Evolutionary conservation across 2,888 invertebrate genomes (phyloP).

Genomic region (Oscheius sp.): DNA sequence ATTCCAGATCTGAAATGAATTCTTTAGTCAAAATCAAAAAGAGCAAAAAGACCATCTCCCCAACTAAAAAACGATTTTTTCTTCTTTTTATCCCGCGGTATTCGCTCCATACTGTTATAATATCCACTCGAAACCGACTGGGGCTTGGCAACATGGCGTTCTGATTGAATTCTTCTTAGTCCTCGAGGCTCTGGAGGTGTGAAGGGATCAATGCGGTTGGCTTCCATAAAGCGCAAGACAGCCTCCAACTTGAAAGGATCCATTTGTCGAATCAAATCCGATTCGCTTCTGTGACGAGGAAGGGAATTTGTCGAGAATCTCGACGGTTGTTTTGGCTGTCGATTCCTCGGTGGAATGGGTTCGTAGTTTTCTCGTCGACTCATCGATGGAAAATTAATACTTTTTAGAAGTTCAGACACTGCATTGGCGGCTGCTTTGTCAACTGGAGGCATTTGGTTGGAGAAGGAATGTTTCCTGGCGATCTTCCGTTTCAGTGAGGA

Average conservation of each 20-base stretch:
- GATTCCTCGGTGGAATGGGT: not conserved
- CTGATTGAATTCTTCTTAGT: conserved; percentile 24
- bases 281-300: not conserved
- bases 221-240: conserved; percentile 32
- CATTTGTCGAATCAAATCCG: not conserved
- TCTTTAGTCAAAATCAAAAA: not conserved
- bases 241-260: conserved; percentile 31
- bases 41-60: not conserved
- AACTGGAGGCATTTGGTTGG: not conserved
- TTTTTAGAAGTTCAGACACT: not conserved
- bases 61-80: conserved; percentile 18
- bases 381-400: conserved; percentile 20
- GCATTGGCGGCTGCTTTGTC: not conserved
- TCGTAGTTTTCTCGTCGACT: not conserved
- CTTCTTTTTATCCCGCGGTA: conserved; percentile 26
- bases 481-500: conserved; percentile 47
- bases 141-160: not conserved
- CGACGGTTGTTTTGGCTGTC: conserved; percentile 12
- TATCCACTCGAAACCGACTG: not conserved
- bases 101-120: conserved; percentile 23
- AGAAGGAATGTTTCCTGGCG: conserved; percentile 47
- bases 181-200: conserved; percentile 4
- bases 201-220: conserved; percentile 33
- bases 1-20: conserved; percentile 54
- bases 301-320: not conserved